phyloP scores from a whole-genome alignment of 2,113 vertebrate genomes.

The Petromus typicus region DNA sequence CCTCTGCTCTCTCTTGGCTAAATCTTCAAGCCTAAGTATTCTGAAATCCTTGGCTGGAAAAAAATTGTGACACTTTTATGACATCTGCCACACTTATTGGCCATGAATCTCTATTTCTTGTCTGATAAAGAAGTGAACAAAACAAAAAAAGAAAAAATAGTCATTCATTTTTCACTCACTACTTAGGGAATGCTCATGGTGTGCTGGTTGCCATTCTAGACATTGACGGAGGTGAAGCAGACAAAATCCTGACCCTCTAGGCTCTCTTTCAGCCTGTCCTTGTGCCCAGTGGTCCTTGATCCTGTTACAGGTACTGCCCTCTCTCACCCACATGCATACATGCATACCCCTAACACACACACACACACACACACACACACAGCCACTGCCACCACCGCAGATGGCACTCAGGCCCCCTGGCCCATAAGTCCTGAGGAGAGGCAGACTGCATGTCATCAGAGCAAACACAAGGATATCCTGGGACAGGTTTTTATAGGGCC shows the following conservation, averaged over 20 bases:
- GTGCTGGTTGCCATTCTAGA: not conserved
- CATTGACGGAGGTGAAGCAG: not conserved
- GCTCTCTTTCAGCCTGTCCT: not conserved
- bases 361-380: not conserved
- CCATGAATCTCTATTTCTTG: not conserved
- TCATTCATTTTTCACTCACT: not conserved
- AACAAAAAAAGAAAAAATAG: not conserved
- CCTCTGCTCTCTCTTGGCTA: not conserved
- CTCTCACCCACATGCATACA: rapidly evolving
- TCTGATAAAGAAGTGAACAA: not conserved
- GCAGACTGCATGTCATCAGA: not conserved
- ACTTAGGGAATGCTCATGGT: not conserved
- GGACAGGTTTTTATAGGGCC: not conserved
- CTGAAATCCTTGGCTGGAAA: not conserved
- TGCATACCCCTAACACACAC: not conserved
- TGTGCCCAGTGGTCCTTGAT: not conserved
- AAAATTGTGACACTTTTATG: not conserved
- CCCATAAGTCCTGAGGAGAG: not conserved
- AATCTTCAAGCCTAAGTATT: not conserved
- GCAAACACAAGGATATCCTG: not conserved
- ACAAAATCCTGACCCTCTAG: not conserved
- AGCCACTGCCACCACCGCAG: not conserved
- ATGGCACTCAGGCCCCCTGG: not conserved
- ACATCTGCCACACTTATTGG: not conserved
- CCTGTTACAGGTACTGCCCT: no score